Evolutionary conservation across 2,113 vertebrate genomes (phyloP), one percentile per base, ranked within the genome.

Genomic region (Seriola rivoliana): DNA sequence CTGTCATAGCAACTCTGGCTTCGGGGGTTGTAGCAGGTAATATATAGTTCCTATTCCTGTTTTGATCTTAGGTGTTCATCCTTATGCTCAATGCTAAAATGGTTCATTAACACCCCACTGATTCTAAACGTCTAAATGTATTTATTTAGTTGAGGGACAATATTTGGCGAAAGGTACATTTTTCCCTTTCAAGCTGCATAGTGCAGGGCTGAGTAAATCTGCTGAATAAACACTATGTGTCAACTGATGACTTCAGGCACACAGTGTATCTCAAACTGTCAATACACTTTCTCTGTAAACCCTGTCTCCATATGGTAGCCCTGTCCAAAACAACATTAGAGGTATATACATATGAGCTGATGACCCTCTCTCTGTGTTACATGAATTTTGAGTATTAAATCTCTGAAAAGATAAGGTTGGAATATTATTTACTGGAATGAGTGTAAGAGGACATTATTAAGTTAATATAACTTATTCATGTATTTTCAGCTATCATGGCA

Each of bases 21-120:
- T 98, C 98, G 0, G 98, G 97, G 17, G 5, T 92, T 23, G 80
- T 97, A 0, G 96, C 97, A 64, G 98, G 98, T 99, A 91, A 93
- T 21, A 0, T 5, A n/a, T 11, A 40, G 13, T n/a, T 38, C 3
- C 10, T 48, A 10, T 52, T 58, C 25, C 59, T 46, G 3, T 11
- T 60, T 16, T 63, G 19, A 63, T 11, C 5, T 1, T 0, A 36
- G 11, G 34, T 50, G 29, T 48, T 62, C 11, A 1, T 54, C 7
- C 29, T 50, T 14, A 42, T 40, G 7, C 36, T 55, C 50, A 44
- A 34, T 44, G 48, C 46, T 62, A 16, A 71, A 50, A 46, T 10
- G 4, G 3, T 34, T 60, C 10, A 71, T 4, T 14, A 11, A 23
- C 73, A 21, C n/a, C 10, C 8, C n/a, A 9, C 64, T 54, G 38